Evolutionary conservation across 2,797 vertebrate species (phyloP).

Genomic region (Gymnoscopelus microlampas): DNA sequence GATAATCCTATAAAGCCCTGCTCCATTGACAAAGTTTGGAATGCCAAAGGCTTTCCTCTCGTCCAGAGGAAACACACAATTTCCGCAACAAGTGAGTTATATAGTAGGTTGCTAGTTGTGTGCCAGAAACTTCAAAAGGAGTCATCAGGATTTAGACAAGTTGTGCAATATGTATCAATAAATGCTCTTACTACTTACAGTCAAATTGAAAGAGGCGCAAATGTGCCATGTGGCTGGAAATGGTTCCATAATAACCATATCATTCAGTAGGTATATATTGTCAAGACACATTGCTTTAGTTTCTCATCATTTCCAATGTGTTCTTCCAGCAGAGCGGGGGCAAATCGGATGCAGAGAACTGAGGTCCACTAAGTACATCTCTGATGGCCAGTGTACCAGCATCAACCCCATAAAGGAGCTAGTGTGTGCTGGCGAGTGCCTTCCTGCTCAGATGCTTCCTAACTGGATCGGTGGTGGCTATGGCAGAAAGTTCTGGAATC

Average conservation of each 20-base stretch:
- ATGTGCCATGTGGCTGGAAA: conserved; percentile 16
- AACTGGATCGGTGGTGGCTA: conserved; percentile 95
- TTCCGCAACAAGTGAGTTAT: conserved; percentile 14
- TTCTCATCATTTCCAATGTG: conserved; percentile 6
- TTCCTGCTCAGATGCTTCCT: conserved; percentile 92
- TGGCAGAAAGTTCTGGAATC: conserved; percentile 90
- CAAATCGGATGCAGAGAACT: conserved; percentile 95
- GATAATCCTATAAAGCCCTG: conserved; percentile 52
- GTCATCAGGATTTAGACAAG: conserved; percentile 24
- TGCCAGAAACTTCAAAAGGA: conserved; percentile 5
- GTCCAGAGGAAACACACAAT: conserved; percentile 18
- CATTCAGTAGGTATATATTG: neutral
- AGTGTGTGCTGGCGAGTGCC: conserved; percentile 95
- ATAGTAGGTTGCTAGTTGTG: neutral
- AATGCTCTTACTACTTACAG: neutral
- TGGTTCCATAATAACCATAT: neutral
- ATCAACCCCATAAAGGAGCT: conserved; percentile 95
- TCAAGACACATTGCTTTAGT: neutral
- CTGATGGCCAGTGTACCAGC: conserved; percentile 96
- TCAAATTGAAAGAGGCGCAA: neutral
- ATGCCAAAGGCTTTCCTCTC: conserved; percentile 26
- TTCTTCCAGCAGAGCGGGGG: conserved; percentile 78
- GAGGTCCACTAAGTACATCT: conserved; percentile 97
- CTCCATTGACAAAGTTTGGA: conserved; percentile 34
- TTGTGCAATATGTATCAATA: conserved; percentile 14